Evolutionary conservation across 2,797 vertebrate species (phyloP), one percentile per base, ranked within the genome.

Genomic region (Acridotheres tristis): DNA sequence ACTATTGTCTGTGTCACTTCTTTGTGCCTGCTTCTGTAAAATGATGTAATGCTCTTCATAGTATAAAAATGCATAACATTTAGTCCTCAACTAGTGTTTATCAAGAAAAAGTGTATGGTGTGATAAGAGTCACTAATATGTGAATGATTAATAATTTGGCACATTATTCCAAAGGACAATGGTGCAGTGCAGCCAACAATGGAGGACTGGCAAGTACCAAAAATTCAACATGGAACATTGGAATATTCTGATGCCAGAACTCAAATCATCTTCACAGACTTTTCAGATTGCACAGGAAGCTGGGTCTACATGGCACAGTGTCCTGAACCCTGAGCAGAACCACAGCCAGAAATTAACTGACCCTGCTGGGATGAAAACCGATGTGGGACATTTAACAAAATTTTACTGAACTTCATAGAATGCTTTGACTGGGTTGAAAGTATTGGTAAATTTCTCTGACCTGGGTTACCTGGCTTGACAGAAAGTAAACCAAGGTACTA

Each of bases 231-330:
- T 3, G 5, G 20, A 66, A 65, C 16, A 38, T 1, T 32, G n/a
- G 32, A 83, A 83, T 59, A 47, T 45, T 89, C 29, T 6, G 6
- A 47, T 63, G 15, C 8, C 12, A 72, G 50, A 34, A 77, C 32
- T 53, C 16, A 29, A 18, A 36, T 79, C 2, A 40, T 36, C 36
- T 51, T 75, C 58, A 48, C 13, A 74, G 34, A 27, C 27, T 62
- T 92, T 53, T 67, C 63, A 62, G 26, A 45, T 27, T 76, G 26
- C 47, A 63, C 23, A 87, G 55, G 15, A 72, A 75, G 11, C n/a
- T 40, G 21, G 1, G 16, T 57, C 32, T 74, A 7, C 0, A 1
- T 10, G 16, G 16, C 16, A n/a, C 23, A 16, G 3, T 34, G 12
- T 73, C 43, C 83, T 66, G 32, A 74, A 63, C 30, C 10, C 23